These are phyloP conservation scores for Verasper variegatus DNA, from an alignment of 2,113 vertebrate genomes.

Conservation along the genomic window DNA sequence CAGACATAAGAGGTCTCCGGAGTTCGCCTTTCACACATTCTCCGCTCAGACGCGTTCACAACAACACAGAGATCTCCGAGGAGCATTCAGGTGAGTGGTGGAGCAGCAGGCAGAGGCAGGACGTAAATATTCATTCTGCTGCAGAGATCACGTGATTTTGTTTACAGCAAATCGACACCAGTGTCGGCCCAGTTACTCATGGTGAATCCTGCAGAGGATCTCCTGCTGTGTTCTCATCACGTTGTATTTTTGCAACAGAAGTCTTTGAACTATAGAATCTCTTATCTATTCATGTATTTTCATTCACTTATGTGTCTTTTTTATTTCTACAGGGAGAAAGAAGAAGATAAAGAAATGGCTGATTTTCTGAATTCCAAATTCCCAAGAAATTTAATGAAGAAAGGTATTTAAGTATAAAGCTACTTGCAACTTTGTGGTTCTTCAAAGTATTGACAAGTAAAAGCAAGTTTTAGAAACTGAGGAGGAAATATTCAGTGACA, in stretches of 20 bases:
- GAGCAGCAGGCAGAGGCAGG: no score
- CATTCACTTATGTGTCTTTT: background rate
- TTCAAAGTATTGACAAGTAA: background rate
- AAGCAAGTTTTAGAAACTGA: no score
- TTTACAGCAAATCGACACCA: no score
- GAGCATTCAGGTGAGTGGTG: no score
- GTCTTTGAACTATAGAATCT: background rate
- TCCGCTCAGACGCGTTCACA: no score
- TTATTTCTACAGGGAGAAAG: constrained; percentile 82
- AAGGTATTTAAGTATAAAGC: constrained; percentile 50
- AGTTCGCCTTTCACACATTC: no score
- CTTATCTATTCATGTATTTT: background rate
- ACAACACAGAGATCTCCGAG: no score
- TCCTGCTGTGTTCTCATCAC: no score
- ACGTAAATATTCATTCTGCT: no score
- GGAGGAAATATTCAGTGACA: background rate
- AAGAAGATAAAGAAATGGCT: constrained; percentile 92
- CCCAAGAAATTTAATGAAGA: constrained; percentile 82
- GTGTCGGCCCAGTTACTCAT: no score
- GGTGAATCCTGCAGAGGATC: no score
- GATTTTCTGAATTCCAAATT: constrained; percentile 89
- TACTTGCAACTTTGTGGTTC: background rate
- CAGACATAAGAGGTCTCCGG: background rate
- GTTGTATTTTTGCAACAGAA: background rate
- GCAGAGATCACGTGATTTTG: no score